These are phyloP conservation scores for Tetropium fuscum DNA, from an alignment of 2,888 invertebrate genomes.

Conservation along the genomic window DNA sequence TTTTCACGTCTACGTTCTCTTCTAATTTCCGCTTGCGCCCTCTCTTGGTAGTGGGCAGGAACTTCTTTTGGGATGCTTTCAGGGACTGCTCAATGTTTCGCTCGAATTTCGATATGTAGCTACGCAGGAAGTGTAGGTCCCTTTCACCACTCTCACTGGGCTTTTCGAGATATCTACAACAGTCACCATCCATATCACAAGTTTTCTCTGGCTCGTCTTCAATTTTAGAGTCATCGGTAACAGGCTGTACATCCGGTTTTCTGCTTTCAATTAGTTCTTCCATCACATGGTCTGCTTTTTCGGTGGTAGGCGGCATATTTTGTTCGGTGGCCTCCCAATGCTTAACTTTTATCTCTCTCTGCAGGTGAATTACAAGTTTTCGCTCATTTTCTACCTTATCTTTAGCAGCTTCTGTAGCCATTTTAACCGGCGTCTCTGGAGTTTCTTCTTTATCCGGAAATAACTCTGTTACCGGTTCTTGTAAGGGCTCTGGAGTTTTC, in stretches of 20 bases:
- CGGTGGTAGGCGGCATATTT: no score
- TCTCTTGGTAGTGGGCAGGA: background rate
- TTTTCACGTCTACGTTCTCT: constrained; percentile 34
- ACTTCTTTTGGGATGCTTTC: constrained; percentile 32
- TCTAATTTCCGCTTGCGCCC: constrained; percentile 37
- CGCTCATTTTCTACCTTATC: background rate
- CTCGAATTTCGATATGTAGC: constrained; percentile 39
- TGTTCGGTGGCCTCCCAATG: background rate
- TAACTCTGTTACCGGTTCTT: background rate
- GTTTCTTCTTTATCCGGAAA: background rate
- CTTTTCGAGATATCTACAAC: constrained; percentile 40
- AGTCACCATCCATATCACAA: constrained; percentile 18
- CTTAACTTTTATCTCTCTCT: background rate
- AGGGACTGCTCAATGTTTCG: constrained; percentile 32
- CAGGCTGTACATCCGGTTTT: background rate
- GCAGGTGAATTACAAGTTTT: background rate
- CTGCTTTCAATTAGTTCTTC: background rate
- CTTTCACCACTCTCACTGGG: constrained; percentile 29
- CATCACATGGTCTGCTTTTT: background rate
- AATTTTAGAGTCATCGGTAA: constrained; percentile 1
- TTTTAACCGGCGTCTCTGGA: background rate
- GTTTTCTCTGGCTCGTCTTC: background rate
- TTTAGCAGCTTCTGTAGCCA: background rate
- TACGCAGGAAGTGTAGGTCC: constrained; percentile 36
- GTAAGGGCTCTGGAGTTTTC: background rate